A percentile compares a stretch with the other conserved stretches of the same genome.
Evolutionary conservation across 2,888 invertebrate species (phyloP).

Genomic region (Dicyrtomina minuta): DNA sequence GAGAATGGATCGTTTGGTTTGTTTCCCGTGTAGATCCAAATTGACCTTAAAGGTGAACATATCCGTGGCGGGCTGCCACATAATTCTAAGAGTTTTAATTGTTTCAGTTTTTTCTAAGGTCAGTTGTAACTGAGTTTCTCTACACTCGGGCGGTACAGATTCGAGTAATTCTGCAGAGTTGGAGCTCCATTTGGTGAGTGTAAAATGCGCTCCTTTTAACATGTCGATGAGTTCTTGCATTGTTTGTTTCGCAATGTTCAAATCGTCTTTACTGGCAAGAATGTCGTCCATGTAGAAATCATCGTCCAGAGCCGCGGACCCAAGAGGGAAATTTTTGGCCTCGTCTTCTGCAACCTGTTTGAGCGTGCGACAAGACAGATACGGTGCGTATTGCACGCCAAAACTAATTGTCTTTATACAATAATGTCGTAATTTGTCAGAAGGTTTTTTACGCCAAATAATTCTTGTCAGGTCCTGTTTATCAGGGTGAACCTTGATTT

Average conservation of each 20-base stretch:
- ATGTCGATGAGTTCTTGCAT: constrained; percentile 39
- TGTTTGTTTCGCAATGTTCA: constrained; percentile 33
- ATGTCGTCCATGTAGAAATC: constrained; percentile 55
- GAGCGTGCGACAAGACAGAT: constrained; percentile 49
- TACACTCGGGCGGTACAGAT: neutral
- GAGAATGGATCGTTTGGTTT: neutral
- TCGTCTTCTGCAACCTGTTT: constrained; percentile 50
- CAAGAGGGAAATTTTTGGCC: constrained; percentile 30
- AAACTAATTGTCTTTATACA: constrained; percentile 54
- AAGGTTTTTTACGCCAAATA: constrained; percentile 54
- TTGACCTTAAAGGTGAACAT: neutral
- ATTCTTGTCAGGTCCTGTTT: constrained; percentile 55
- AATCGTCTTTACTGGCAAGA: constrained; percentile 50
- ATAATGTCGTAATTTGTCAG: constrained; percentile 41
- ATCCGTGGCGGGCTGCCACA: neutral
- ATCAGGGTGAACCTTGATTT: constrained; percentile 47
- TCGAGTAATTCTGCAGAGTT: constrained; percentile 34
- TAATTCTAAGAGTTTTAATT: neutral
- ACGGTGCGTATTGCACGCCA: constrained; percentile 54
- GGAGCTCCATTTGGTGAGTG: constrained; percentile 50
- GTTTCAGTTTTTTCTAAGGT: neutral
- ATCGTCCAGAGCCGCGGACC: constrained; percentile 21
- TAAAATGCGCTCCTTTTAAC: constrained; percentile 42
- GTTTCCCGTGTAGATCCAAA: neutral
- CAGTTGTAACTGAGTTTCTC: constrained; percentile 12